These are phyloP conservation scores for Papilio polyxenes DNA, from an alignment of 1,140 invertebrate genomes.

Conservation along the genomic window DNA sequence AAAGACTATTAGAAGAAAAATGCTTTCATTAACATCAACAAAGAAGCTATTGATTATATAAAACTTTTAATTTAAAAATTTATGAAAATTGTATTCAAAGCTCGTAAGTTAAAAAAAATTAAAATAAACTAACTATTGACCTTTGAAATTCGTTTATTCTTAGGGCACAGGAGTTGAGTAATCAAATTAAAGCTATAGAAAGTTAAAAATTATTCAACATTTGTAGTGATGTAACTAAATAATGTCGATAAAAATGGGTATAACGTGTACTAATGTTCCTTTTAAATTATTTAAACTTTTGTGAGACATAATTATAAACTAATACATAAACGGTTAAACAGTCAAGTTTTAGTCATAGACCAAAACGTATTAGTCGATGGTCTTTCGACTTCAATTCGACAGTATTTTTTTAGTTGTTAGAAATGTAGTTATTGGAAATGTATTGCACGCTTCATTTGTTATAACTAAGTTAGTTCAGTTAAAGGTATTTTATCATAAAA, in stretches of 20 bases:
- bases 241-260: not conserved
- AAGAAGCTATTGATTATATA: not conserved
- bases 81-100: conserved; percentile 67
- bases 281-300: no score
- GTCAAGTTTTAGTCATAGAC: no score
- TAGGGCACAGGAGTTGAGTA: conserved; percentile 55
- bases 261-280: no score
- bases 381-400: no score
- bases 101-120: conserved; percentile 67
- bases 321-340: no score
- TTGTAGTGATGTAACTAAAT: conserved; percentile 42
- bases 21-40: not conserved
- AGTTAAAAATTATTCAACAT: conserved; percentile 44
- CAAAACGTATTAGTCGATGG: no score
- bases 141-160: conserved; percentile 53
- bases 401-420: not conserved
- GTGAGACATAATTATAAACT: no score
- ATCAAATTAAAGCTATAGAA: conserved; percentile 69
- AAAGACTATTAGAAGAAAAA: not conserved
- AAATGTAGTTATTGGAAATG: not conserved
- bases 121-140: conserved; percentile 69
- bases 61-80: conserved; percentile 55
- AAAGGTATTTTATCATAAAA: not conserved
- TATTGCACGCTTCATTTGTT: not conserved
- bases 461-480: not conserved